phyloP scores from a whole-genome alignment of 2,797 vertebrate genomes.

The Lepidocolaptes lacrymiger region DNA sequence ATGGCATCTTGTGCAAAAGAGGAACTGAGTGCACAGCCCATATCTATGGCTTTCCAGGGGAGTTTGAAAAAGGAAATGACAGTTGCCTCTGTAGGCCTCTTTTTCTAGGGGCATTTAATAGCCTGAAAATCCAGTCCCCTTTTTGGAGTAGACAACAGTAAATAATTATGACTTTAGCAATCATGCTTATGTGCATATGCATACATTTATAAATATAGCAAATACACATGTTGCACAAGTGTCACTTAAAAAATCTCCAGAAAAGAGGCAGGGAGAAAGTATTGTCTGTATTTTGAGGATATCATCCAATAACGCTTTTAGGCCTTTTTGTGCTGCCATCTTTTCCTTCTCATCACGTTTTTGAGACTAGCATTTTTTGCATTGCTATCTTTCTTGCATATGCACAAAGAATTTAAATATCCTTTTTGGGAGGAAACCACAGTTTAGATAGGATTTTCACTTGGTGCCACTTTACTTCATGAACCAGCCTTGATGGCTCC shows the following conservation, averaged over 20 bases:
- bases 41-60: background rate
- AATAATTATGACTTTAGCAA: background rate
- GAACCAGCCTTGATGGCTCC: background rate
- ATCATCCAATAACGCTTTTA: background rate
- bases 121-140: background rate
- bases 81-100: background rate
- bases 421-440: background rate
- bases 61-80: background rate
- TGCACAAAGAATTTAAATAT: background rate
- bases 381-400: background rate
- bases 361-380: background rate
- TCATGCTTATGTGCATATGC: background rate
- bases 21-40: rapidly evolving
- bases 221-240: background rate
- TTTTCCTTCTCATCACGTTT: background rate
- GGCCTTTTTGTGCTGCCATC: background rate
- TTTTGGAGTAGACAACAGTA: background rate
- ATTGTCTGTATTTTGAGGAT: background rate
- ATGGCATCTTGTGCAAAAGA: background rate
- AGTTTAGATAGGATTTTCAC: background rate
- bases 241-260: background rate
- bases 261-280: background rate
- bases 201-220: background rate
- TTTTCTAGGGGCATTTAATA: background rate
- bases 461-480: background rate